Evolutionary conservation across 2,113 vertebrate genomes (phyloP).

Genomic region (Protobothrops mucrosquamatus): DNA sequence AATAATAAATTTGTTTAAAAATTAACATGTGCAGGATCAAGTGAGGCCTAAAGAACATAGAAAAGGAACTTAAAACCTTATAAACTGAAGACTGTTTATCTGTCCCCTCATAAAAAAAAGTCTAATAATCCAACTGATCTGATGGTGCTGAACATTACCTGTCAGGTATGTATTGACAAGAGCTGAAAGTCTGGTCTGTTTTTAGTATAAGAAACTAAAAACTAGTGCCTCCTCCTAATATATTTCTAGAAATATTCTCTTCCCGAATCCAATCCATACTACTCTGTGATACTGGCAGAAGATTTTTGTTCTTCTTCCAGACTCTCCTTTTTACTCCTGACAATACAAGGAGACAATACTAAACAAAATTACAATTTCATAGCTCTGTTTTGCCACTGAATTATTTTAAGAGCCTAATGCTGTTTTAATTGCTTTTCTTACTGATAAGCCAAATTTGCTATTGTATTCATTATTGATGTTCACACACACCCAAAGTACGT

Average conservation of each 20-base stretch:
- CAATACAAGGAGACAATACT: slow-evolving; percentile 8
- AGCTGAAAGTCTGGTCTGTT: not conserved
- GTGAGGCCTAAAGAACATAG: slow-evolving; percentile 28
- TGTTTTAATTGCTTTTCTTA: slow-evolving; percentile 2
- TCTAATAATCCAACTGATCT: not conserved
- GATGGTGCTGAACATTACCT: slow-evolving; percentile 7
- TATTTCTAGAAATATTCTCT: slow-evolving; percentile 18
- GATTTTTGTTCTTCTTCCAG: slow-evolving; percentile 12
- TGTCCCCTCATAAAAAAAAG: not conserved
- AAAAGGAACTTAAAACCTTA: not conserved
- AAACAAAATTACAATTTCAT: slow-evolving; percentile 10
- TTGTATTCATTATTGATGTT: not conserved
- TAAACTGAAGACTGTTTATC: not conserved
- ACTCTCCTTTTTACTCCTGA: not conserved
- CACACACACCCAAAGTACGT: not conserved
- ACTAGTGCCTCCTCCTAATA: slow-evolving; percentile 21
- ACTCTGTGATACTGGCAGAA: slow-evolving; percentile 23
- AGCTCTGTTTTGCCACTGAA: slow-evolving; percentile 14
- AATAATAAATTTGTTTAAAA: not conserved
- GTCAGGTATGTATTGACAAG: slow-evolving; percentile 7
- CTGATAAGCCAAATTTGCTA: not conserved
- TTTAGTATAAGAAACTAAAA: not conserved
- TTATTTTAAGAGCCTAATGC: not conserved
- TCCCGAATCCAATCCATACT: not conserved
- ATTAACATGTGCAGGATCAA: slow-evolving; percentile 1